These are phyloP conservation scores for Odontocerum albicorne DNA, from an alignment of 2,888 invertebrate genomes.

Conservation along the genomic window DNA sequence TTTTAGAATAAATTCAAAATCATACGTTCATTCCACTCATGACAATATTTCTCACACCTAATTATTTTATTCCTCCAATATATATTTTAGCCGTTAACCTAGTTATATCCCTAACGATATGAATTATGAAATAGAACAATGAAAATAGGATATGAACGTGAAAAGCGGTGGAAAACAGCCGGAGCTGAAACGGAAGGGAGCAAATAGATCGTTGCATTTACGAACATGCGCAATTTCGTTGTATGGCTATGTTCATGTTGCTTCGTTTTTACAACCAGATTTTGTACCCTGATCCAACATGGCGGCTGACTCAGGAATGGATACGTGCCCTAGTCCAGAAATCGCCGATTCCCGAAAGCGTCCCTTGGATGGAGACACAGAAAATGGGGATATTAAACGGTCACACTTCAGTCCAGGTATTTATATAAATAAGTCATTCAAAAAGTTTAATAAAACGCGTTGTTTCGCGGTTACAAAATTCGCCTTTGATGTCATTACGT, in stretches of 20 bases:
- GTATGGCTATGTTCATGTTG: slow-evolving; percentile 26
- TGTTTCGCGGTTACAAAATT: slow-evolving; percentile 30
- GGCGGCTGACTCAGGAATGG: slow-evolving; percentile 93
- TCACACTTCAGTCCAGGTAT: slow-evolving; percentile 90
- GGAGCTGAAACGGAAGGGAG: slow-evolving; percentile 3
- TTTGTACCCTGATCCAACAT: slow-evolving; percentile 58
- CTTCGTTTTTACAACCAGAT: slow-evolving; percentile 24
- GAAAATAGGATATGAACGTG: not conserved
- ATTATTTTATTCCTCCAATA: too few relatives aligned
- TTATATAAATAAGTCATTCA: slow-evolving; percentile 22
- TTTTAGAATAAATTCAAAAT: not conserved
- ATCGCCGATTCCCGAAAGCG: slow-evolving; percentile 89
- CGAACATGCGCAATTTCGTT: slow-evolving; percentile 28
- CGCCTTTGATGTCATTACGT: slow-evolving; percentile 32
- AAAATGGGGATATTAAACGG: slow-evolving; percentile 86
- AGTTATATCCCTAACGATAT: too few relatives aligned
- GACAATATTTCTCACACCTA: too few relatives aligned
- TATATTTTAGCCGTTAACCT: too few relatives aligned
- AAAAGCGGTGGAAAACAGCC: not conserved
- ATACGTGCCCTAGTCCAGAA: slow-evolving; percentile 92
- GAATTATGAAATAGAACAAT: not conserved
- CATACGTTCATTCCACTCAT: too few relatives aligned
- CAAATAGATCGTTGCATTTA: slow-evolving; percentile 9
- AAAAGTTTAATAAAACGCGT: slow-evolving; percentile 20
- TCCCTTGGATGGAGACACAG: slow-evolving; percentile 83